These are phyloP conservation scores for Stegodyphus dumicola DNA, from an alignment of 1,140 invertebrate species.

Conservation along the genomic window DNA sequence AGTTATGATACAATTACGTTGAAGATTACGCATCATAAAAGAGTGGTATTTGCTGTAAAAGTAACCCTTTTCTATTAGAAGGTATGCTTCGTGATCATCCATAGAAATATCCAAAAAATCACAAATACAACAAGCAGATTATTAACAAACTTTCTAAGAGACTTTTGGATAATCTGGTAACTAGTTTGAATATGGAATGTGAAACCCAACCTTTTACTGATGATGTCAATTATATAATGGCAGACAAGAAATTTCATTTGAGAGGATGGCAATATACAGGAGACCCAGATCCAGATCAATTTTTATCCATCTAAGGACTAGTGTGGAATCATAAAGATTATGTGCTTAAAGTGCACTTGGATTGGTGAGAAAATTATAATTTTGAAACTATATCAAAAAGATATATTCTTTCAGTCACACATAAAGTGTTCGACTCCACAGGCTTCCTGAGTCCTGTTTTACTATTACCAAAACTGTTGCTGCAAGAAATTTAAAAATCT, in stretches of 20 bases:
- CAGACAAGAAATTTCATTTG: slow-evolving; percentile 9
- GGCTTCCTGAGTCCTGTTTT: neutral
- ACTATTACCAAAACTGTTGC: no score
- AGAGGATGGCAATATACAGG: slow-evolving; percentile 13
- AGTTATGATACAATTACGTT: neutral
- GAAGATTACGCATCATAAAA: neutral
- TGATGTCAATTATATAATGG: neutral
- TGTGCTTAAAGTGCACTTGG: neutral
- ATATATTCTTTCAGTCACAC: slow-evolving; percentile 1
- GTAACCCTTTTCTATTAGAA: slow-evolving; percentile 11
- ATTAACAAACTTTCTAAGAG: neutral
- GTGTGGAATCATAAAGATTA: neutral
- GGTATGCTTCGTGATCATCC: neutral
- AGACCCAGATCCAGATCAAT: neutral
- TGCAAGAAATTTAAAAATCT: no score
- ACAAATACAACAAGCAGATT: neutral
- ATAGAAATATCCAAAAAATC: neutral
- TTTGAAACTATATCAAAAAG: slow-evolving; percentile 11
- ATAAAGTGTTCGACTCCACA: slow-evolving; percentile 6
- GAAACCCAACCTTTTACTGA: neutral
- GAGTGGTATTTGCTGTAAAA: slow-evolving; percentile 17
- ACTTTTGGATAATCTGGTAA: slow-evolving; percentile 22
- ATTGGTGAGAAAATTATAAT: neutral
- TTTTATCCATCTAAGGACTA: neutral
- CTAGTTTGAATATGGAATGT: neutral